Evolutionary conservation across 2,113 vertebrate species (phyloP), one percentile per base, ranked within the genome.

Genomic region (Tetraodon nigroviridis): DNA sequence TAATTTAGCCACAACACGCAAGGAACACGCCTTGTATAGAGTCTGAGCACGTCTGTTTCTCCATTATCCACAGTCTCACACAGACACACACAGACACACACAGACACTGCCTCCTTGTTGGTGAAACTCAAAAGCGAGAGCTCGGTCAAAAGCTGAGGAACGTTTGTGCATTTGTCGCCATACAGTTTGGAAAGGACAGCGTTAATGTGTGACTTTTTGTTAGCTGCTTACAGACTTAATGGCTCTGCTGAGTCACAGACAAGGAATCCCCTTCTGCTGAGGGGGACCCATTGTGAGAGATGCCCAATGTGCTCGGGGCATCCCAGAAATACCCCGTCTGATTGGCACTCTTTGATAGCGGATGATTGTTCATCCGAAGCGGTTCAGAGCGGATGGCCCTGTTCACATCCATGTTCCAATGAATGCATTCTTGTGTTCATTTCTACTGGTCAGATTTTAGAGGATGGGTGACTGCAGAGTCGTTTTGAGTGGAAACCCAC

Each of bases 401-500:
- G 24, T 61, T 65, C 19, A n/a, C 16, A 44, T 44, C 42, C 42
- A 44, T 16, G 3, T 16, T 44, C 42, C 17, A 11, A 37, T 37
- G 32, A 37, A 37, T 37, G 8, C 32, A 37, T 12, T 37, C 32
- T 1, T 37, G 8, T 37, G 32, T 37, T 37, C 32, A 37, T 12
- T 37, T 37, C 8, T 11, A 37, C 32, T 37, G 32, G 12, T 37
- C 32, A 37, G 32, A 37, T 37, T 37, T 37, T 10, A 20, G 27
- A 1, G 3, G 24, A 4, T 21, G 24, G 24, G 24, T 27, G 24
- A 27, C 24, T 24, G 22, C 22, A 24, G 22, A 24, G 22, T 2
- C 22, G 22, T 7, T 41, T 16, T 32, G 7, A 42, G 7, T 18
- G 18, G 51, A 4, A 20, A 82, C 75, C 41, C 13, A 96, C 96